Base-by-base conservation (phyloP, 2,113 vertebrate species). In the Ascaphus truei region DNA sequence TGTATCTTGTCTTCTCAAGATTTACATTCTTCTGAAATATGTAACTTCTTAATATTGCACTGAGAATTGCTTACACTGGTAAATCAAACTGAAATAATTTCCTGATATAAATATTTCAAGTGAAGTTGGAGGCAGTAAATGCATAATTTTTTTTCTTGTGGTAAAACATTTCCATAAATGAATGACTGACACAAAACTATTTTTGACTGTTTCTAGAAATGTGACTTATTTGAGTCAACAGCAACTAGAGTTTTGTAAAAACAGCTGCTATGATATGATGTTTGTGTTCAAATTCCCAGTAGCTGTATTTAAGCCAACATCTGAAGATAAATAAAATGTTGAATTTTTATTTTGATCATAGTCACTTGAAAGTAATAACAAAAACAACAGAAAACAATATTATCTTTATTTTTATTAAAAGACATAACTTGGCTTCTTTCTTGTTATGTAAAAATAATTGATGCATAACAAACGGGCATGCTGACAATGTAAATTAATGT, bases 31-130 rank as follows among this genome's bases (percentile, higher is more conserved):
- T 10, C n/a, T 71, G 47, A 60, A 60, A 60, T 29, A 52, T 41
- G 16, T 31, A 43, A 52, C 45, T 61, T 61, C 41, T 41, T 13
- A 41, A 60, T 61, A 39, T 52, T 36, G 31, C 23, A 59, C 43
- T n/a, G 43, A 60, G 66, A 41, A 71, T 51, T 71, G 33, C 45
- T 50, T 39, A 52, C 34, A 34, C 57, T 52, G 57, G 25, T 52
- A 61, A 71, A 71, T 61, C 56, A 52, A 61, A 71, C 57, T 60
- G 57, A 71, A 71, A 71, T 61, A 31, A 71, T 61, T 60, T 67
- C 26, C 5, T 11, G 22, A 71, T 37, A 71, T 71, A 71, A 71
- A 71, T 71, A 71, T 71, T 58, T 61, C 47, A 71, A 71, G 50
- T 36, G 22, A 41, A 41, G 56, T 61, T 31, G 26, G 33, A 61